A percentile compares a stretch with the other conserved stretches of the same genome.
Evolutionary conservation across 2,797 vertebrate species (phyloP).

Genomic region (Chanos chanos): DNA sequence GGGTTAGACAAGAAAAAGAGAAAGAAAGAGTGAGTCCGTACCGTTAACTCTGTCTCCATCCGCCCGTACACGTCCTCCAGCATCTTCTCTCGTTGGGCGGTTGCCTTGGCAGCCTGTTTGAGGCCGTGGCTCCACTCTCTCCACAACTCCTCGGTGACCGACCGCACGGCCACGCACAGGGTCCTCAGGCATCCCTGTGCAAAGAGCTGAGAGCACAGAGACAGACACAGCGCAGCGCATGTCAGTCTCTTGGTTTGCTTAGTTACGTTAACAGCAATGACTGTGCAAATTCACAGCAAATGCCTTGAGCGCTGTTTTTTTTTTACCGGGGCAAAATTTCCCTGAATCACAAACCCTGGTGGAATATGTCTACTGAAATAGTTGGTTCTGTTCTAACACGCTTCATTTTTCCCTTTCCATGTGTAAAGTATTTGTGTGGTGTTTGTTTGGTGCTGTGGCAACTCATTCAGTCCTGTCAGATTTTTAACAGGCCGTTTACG

Average conservation of each 20-base stretch:
- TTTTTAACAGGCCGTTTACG: no score
- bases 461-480: no score
- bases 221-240: constrained; percentile 32
- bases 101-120: constrained; percentile 58
- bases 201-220: constrained; percentile 62
- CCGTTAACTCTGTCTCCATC: constrained; percentile 84
- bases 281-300: no score
- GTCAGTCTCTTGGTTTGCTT: constrained; percentile 17
- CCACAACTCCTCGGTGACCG: constrained; percentile 72
- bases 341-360: no score
- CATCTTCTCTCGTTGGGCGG: constrained; percentile 55
- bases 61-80: constrained; percentile 79
- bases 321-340: no score
- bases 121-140: constrained; percentile 73
- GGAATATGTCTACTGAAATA: no score
- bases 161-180: constrained; percentile 84
- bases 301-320: no score
- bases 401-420: no score
- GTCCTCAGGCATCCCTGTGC: constrained; percentile 85
- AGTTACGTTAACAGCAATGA: background rate
- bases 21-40: constrained; percentile 48
- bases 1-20: background rate
- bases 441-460: no score
- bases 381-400: no score
- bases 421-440: no score